These are phyloP conservation scores for Aldabrachelys gigantea DNA, from an alignment of 2,113 vertebrate species.

Conservation along the genomic window DNA sequence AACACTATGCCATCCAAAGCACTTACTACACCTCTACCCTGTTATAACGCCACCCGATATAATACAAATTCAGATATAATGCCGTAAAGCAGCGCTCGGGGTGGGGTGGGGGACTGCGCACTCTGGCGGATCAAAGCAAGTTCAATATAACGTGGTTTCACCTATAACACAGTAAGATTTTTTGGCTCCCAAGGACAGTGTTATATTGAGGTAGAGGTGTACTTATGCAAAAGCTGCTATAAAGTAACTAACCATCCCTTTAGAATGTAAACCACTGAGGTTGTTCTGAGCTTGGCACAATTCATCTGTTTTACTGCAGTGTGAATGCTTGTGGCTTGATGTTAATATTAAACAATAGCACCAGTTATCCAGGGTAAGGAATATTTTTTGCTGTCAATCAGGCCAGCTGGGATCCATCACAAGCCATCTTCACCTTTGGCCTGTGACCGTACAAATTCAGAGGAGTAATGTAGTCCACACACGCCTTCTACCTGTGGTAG, in stretches of 20 bases:
- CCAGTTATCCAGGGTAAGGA: background rate
- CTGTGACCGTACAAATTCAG: fast-evolving
- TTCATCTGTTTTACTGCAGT: background rate
- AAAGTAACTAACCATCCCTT: background rate
- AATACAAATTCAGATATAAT: too few relatives aligned
- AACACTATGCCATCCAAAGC: background rate
- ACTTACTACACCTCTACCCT: background rate
- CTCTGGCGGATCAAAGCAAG: too few relatives aligned
- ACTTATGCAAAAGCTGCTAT: background rate
- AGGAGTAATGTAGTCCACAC: background rate
- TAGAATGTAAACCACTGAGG: background rate
- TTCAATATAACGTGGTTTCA: too few relatives aligned
- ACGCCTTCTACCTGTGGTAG: background rate
- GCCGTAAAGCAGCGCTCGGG: too few relatives aligned
- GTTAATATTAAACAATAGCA: too few relatives aligned
- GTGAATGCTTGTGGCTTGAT: background rate
- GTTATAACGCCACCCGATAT: too few relatives aligned
- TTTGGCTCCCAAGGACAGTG: too few relatives aligned
- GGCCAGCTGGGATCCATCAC: background rate
- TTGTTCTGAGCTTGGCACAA: background rate
- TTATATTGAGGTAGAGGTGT: too few relatives aligned
- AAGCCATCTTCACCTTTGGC: fast-evolving
- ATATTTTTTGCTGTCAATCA: fast-evolving
- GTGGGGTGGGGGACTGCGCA: too few relatives aligned
- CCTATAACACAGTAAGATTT: too few relatives aligned